Conservation (phyloP, 2,113 vertebrate species). For the Oryzias celebensis region DNA sequence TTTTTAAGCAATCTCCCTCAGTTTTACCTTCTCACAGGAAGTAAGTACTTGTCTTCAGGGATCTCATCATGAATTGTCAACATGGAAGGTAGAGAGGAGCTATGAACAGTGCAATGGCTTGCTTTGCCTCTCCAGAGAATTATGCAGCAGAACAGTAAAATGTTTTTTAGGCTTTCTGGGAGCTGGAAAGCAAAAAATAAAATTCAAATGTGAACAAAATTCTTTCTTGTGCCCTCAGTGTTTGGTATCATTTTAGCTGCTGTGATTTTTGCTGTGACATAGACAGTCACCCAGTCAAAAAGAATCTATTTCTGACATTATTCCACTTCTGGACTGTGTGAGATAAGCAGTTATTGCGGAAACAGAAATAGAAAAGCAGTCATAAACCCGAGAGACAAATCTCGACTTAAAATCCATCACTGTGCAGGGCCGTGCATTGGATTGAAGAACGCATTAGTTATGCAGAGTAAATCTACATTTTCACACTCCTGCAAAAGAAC, state of each 20-base stretch:
- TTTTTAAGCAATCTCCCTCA: background rate
- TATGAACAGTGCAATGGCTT: slow-evolving; percentile 43
- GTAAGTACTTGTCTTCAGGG: slow-evolving; percentile 38
- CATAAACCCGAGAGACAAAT: slow-evolving; percentile 28
- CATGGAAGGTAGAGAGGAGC: slow-evolving; percentile 6
- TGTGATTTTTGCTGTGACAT: background rate
- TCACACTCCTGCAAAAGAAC: slow-evolving; percentile 12
- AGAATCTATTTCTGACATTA: slow-evolving; percentile 2
- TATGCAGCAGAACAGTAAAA: slow-evolving; percentile 24
- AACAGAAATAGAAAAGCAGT: slow-evolving; percentile 24
- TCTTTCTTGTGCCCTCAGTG: background rate
- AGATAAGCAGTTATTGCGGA: slow-evolving; percentile 11
- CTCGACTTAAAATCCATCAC: slow-evolving; percentile 8
- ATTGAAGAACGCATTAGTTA: slow-evolving; percentile 26
- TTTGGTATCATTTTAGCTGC: background rate
- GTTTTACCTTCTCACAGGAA: slow-evolving; percentile 47
- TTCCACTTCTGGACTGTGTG: slow-evolving; percentile 3
- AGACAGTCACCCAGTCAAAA: slow-evolving; percentile 5
- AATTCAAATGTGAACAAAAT: slow-evolving; percentile 12
- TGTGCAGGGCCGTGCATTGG: slow-evolving; percentile 7
- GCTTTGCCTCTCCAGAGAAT: slow-evolving; percentile 35
- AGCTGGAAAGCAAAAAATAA: slow-evolving; percentile 15
- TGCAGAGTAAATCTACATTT: slow-evolving; percentile 47
- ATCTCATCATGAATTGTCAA: slow-evolving; percentile 47
- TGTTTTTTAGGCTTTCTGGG: slow-evolving; percentile 21